Evolutionary conservation across 2,797 vertebrate genomes (phyloP).

Genomic region (Nasua narica): DNA sequence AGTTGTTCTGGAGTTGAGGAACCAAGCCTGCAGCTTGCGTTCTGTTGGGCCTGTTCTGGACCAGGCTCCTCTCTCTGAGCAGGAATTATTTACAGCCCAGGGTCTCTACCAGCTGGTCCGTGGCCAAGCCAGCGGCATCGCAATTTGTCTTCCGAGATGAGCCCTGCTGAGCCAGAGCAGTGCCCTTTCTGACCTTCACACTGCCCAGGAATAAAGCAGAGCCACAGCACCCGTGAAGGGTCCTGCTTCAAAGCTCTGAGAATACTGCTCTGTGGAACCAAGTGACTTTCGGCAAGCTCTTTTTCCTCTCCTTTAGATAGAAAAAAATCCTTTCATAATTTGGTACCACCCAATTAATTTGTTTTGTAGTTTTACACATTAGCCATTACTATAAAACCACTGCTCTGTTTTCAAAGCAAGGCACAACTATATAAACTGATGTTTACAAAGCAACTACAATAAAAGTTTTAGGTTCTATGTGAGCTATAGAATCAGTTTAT

Average conservation of each 20-base stretch:
- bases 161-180: background rate
- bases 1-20: background rate
- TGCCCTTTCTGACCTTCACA: background rate
- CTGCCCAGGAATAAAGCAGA: background rate
- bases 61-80: too few relatives aligned
- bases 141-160: background rate
- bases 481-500: background rate
- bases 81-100: background rate
- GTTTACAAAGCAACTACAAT: background rate
- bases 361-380: background rate
- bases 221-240: background rate
- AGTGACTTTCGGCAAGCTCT: background rate
- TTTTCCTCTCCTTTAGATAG: background rate
- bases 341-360: background rate
- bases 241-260: background rate
- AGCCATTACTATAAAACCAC: background rate
- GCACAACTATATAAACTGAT: background rate
- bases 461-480: background rate
- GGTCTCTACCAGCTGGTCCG: background rate
- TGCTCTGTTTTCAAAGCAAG: background rate
- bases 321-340: background rate
- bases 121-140: background rate
- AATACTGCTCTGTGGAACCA: background rate
- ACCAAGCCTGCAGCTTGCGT: background rate
- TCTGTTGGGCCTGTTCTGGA: background rate